Conservation (phyloP, 2,888 invertebrate species). For the Lepidochrysops patricia region DNA sequence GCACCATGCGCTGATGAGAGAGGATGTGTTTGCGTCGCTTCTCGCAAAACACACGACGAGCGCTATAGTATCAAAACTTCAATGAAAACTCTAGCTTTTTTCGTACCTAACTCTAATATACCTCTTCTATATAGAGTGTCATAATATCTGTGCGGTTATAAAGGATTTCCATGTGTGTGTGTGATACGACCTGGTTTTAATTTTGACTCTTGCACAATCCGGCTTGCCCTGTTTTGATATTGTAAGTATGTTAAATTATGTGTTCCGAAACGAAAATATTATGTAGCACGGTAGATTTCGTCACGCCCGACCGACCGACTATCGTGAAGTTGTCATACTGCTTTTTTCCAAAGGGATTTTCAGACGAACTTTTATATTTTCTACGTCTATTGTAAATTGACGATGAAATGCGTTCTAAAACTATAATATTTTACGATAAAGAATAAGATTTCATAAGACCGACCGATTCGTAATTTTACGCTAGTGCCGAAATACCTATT, state of each 20-base stretch:
- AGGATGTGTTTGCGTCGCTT: constrained; percentile 20
- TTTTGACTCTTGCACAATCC: constrained; percentile 58
- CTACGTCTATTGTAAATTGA: no score
- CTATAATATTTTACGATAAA: neutral
- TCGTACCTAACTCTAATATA: constrained; percentile 33
- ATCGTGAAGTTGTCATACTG: no score
- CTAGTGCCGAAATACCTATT: no score
- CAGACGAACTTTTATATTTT: no score
- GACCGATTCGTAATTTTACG: no score
- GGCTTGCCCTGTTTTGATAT: constrained; percentile 27
- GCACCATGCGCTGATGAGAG: constrained; percentile 40
- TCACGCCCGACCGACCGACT: no score
- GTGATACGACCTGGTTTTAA: constrained; percentile 55
- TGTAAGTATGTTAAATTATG: constrained; percentile 31
- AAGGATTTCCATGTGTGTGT: constrained; percentile 28
- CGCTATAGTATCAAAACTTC: constrained; percentile 38
- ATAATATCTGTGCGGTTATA: constrained; percentile 26
- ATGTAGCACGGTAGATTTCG: no score
- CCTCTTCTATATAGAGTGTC: constrained; percentile 32
- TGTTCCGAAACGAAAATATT: neutral
- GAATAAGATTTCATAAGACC: neutral
- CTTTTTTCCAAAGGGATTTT: no score
- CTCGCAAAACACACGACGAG: constrained; percentile 33
- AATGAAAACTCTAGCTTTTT: constrained; percentile 42
- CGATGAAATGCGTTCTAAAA: no score